Evolutionary conservation across 2,888 invertebrate species (phyloP).

Genomic region (Toxonevra muliebris): DNA sequence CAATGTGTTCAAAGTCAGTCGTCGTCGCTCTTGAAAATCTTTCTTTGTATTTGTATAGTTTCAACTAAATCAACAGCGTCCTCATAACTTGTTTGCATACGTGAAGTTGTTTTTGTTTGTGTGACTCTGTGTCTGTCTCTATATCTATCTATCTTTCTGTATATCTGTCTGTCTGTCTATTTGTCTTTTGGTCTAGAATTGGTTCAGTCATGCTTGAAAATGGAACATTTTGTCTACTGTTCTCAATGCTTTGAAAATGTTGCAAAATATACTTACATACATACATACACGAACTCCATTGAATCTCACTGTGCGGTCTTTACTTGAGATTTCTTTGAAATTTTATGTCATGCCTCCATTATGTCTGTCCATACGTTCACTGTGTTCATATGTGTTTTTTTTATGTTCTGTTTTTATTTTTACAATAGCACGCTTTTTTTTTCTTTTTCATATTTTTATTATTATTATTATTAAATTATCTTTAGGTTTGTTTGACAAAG

Average conservation of each 20-base stretch:
- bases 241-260: not conserved
- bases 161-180: not conserved
- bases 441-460: not conserved
- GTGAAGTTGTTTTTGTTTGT: not conserved
- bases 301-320: not conserved
- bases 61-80: not conserved
- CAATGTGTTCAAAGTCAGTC: not conserved
- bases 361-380: not conserved
- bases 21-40: not conserved
- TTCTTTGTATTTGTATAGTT: not conserved
- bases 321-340: slow-evolving; percentile 3
- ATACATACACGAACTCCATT: not conserved
- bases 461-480: not conserved
- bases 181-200: no score
- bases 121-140: not conserved
- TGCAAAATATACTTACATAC: no score
- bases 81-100: not conserved
- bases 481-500: not conserved
- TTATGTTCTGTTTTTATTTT: not conserved
- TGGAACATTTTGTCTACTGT: not conserved
- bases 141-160: not conserved
- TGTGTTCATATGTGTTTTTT: not conserved
- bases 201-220: not conserved
- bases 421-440: not conserved
- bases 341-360: not conserved